These are phyloP conservation scores for Sarcophaga variegata DNA, from an alignment of 2,888 invertebrate genomes.

Conservation along the genomic window DNA sequence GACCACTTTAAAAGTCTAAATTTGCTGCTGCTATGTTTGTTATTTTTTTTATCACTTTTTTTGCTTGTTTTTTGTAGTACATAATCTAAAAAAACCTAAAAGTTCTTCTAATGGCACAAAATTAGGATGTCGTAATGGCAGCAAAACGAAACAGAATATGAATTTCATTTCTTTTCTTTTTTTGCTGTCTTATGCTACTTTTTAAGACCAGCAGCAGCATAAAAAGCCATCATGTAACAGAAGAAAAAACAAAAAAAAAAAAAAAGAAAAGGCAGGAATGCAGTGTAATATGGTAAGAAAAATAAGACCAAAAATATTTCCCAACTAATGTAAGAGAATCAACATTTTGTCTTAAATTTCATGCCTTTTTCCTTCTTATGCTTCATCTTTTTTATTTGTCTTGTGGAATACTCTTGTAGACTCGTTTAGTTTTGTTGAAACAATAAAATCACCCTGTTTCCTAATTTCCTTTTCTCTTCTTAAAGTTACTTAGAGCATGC, in stretches of 20 bases:
- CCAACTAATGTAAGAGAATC: slow-evolving; percentile 28
- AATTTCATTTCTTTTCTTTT: slow-evolving; percentile 1
- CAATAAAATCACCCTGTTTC: slow-evolving; percentile 43
- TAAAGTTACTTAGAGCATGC: background rate
- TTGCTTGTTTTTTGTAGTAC: slow-evolving; percentile 8
- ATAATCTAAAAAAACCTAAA: slow-evolving; percentile 18
- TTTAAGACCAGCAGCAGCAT: slow-evolving; percentile 12
- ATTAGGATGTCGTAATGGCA: slow-evolving; percentile 31
- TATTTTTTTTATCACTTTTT: background rate
- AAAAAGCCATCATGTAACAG: slow-evolving; percentile 10
- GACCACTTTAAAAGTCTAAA: slow-evolving; percentile 45
- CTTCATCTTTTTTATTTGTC: background rate
- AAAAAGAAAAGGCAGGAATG: background rate
- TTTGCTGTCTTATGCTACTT: slow-evolving; percentile 11
- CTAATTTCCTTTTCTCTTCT: slow-evolving; percentile 3
- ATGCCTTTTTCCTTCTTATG: background rate
- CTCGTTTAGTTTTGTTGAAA: slow-evolving; percentile 14
- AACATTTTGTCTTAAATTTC: background rate
- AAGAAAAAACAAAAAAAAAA: slow-evolving; percentile 2
- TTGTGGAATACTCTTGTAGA: background rate
- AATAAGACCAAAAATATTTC: slow-evolving; percentile 19
- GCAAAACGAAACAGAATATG: background rate
- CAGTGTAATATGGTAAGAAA: background rate
- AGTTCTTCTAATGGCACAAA: slow-evolving; percentile 45
- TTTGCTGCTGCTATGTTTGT: background rate